Percentiles rank a stretch among this genome's conserved stretches.
Conservation (phyloP, 1,140 invertebrate species). For the Lordiphosa clarofinis region DNA sequence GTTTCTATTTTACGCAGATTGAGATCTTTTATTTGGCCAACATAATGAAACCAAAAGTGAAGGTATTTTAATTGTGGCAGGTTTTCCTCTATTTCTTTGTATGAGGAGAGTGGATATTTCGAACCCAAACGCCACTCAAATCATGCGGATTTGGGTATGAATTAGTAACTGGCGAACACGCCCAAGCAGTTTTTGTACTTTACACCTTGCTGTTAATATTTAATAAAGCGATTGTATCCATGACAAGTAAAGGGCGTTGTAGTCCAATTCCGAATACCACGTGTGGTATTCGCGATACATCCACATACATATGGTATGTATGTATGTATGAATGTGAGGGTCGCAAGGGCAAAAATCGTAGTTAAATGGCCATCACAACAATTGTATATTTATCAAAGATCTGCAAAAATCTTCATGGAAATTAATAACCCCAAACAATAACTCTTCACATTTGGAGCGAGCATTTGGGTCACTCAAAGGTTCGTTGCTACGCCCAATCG, state of each 20-base stretch:
- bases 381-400: too few species aligned
- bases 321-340: too few species aligned
- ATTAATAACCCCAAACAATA: too few species aligned
- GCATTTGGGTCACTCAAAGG: too few species aligned
- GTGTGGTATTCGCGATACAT: too few species aligned
- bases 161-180: conserved; percentile 15
- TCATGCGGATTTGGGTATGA: conserved; percentile 9
- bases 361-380: too few species aligned
- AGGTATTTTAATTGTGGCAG: conserved; percentile 58
- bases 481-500: too few species aligned
- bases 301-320: too few species aligned
- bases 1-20: conserved; percentile 46
- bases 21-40: conserved; percentile 51
- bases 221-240: conserved; percentile 5
- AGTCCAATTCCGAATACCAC: neutral
- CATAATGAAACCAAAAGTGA: conserved; percentile 56
- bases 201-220: conserved; percentile 16
- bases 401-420: too few species aligned
- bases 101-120: conserved; percentile 7
- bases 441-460: too few species aligned
- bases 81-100: conserved; percentile 34
- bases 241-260: conserved; percentile 11
- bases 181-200: conserved; percentile 13
- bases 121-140: conserved; percentile 10
- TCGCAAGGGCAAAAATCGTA: too few species aligned